Evolutionary conservation across 2,888 invertebrate species (phyloP), one percentile per base, ranked within the genome.

Genomic region (Hipparchia semele): DNA sequence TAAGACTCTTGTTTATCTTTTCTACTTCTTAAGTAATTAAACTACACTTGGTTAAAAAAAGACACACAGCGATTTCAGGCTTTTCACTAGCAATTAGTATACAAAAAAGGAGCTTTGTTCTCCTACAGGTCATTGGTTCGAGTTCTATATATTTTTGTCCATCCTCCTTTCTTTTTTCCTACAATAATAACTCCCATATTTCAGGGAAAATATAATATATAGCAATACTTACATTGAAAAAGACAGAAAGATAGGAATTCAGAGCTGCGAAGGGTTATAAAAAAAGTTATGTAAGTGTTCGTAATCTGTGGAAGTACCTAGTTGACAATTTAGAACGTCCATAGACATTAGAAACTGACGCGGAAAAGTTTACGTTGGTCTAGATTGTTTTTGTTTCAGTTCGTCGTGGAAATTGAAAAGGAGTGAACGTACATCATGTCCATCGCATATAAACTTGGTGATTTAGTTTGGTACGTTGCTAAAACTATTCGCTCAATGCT

Each of bases 381-480:
- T 75, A 76, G 75, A 75, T 77, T 82, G 78, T 79, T 78, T 80
- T 79, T 88, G 84, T 86, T 89, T 87, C 87, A 94, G 92, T 94
- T 90, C 88, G 88, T 92, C 89, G 88, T 91, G 87, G 84, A 89
- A 88, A 86, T 80, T 86, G 70, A 85, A 79, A n/a, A 7, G 1
- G 73, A 77, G 78, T 46, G 76, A 86, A 81, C 86, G 92, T 88
- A 77, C 75, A 86, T 76, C 64, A 94, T 94, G 94, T 87, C 93
- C 81, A 87, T 89, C 76, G 89, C 86, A 80, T 92, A 85, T 85
- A 93, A 94, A 92, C 88, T 91, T 93, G 94, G 94, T 86, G 94
- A 94, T 91, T 86, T 94, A 87, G 94, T 94, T 86, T 94, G 94
- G 94, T 94, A 91, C 89, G 92, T 90, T 85, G 75, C 76, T 73